phyloP scores from a whole-genome alignment of 2,797 vertebrate species.

The Smutsia gigantea region DNA sequence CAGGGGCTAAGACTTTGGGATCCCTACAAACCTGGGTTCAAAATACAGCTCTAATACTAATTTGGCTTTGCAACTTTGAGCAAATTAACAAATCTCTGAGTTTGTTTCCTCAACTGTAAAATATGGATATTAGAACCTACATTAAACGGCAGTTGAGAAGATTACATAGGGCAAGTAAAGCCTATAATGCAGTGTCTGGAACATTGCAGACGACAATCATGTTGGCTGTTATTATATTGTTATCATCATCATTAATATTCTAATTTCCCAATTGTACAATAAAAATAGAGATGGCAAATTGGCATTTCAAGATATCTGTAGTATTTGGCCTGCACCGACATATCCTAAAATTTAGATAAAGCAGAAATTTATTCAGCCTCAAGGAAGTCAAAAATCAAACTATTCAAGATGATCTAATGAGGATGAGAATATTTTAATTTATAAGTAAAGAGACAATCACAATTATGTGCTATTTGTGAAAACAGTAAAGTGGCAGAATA shows the following conservation, averaged over 20 bases:
- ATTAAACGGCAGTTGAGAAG: not conserved
- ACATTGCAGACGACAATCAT: not conserved
- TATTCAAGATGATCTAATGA: constrained; percentile 15
- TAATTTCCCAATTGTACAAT: not conserved
- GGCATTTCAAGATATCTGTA: constrained; percentile 6
- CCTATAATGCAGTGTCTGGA: not conserved
- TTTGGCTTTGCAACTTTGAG: not conserved
- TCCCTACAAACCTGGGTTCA: not conserved
- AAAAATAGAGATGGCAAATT: constrained; percentile 46
- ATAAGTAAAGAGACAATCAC: constrained; percentile 8
- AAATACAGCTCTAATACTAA: not conserved
- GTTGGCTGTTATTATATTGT: not conserved
- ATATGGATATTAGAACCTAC: not conserved
- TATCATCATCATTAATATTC: not conserved
- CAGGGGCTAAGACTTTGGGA: not conserved
- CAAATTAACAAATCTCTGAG: not conserved
- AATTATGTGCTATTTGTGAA: constrained; percentile 26
- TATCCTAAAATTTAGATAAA: constrained; percentile 34
- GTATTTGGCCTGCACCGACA: not conserved
- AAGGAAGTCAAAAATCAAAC: constrained; percentile 17
- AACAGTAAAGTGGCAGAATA: constrained; percentile 3
- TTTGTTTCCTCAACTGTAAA: constrained; percentile 25
- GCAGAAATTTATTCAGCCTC: constrained; percentile 28
- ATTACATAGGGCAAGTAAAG: constrained; percentile 29
- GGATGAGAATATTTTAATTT: not conserved